Evolutionary conservation across 2,113 vertebrate genomes (phyloP).

Genomic region (Platichthys flesus): DNA sequence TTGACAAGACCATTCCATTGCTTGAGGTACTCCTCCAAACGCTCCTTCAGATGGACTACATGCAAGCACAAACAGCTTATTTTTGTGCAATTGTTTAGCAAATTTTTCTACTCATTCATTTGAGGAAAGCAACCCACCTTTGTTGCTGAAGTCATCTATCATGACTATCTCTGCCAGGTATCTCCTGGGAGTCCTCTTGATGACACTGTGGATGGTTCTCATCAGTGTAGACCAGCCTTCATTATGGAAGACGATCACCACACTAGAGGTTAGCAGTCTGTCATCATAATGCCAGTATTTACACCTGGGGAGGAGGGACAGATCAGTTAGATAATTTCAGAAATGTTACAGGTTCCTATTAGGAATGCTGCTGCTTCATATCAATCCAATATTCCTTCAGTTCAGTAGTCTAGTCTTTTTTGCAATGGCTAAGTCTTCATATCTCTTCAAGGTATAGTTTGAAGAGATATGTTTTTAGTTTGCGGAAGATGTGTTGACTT

Average conservation of each 20-base stretch:
- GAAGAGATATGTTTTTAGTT: no score
- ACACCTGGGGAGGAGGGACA: constrained; percentile 82
- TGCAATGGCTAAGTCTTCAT: no score
- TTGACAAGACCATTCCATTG: constrained; percentile 98
- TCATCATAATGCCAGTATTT: constrained; percentile 93
- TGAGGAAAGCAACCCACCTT: constrained; percentile 83
- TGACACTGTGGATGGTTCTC: constrained; percentile 94
- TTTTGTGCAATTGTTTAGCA: background rate
- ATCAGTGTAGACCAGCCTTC: constrained; percentile 98
- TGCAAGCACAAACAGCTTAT: background rate
- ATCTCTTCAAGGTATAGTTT: no score
- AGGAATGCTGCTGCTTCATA: background rate
- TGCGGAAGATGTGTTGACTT: no score
- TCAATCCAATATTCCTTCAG: background rate
- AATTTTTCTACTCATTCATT: background rate
- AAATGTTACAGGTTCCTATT: background rate
- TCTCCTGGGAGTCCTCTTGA: constrained; percentile 91
- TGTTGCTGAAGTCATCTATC: constrained; percentile 98
- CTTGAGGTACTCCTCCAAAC: constrained; percentile 94
- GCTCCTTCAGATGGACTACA: constrained; percentile 93
- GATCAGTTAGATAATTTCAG: background rate
- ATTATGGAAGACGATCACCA: constrained; percentile 98
- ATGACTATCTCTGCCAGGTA: constrained; percentile 95
- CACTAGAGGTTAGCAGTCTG: constrained; percentile 91
- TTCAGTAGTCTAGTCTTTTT: no score